phyloP scores from a whole-genome alignment of 2,113 vertebrate genomes.

The Corapipo altera region DNA sequence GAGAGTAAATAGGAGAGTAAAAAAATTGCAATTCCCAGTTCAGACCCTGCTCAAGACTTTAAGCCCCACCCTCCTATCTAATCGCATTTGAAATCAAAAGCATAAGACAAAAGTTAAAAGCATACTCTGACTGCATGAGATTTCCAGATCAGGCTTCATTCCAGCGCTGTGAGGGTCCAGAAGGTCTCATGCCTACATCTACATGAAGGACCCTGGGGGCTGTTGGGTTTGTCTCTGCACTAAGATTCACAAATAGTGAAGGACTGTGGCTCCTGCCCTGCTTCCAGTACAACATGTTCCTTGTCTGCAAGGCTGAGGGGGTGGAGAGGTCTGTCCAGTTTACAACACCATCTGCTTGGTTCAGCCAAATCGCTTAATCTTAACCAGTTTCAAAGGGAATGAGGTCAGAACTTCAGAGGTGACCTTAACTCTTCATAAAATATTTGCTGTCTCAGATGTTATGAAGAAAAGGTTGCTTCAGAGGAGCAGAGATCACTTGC shows the following conservation, averaged over 20 bases:
- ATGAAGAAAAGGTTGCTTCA: conserved; percentile 39
- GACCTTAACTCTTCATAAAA: conserved; percentile 66
- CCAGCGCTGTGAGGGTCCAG: background rate
- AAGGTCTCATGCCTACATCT: background rate
- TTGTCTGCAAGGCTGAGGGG: background rate
- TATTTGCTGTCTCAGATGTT: conserved; percentile 55
- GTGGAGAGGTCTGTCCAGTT: conserved; percentile 20
- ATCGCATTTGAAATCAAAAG: background rate
- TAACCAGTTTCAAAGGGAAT: conserved; percentile 58
- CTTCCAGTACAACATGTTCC: conserved; percentile 22
- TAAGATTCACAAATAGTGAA: background rate
- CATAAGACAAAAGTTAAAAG: background rate
- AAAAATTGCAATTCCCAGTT: background rate
- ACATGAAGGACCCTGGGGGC: background rate
- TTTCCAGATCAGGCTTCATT: background rate
- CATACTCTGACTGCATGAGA: background rate
- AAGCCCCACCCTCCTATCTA: background rate
- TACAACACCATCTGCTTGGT: conserved; percentile 53
- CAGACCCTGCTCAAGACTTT: background rate
- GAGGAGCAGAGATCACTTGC: conserved; percentile 20
- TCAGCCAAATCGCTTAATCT: conserved; percentile 58
- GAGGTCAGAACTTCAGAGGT: conserved; percentile 59
- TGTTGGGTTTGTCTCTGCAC: background rate
- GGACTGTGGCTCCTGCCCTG: background rate
- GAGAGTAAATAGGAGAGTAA: background rate